Evolutionary conservation across 2,797 vertebrate genomes (phyloP).

Genomic region (Galaxias olidus): DNA sequence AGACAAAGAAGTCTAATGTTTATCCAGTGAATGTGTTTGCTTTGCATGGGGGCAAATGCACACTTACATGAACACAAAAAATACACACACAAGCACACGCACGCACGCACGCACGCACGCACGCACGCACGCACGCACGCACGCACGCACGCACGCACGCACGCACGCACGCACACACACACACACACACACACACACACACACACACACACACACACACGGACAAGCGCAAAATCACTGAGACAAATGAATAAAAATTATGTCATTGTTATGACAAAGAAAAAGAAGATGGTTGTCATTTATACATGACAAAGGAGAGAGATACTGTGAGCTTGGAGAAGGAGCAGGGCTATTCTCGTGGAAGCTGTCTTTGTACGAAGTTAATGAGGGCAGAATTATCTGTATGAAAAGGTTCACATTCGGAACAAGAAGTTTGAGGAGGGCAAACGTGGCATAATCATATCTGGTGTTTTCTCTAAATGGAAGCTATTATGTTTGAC

Average conservation of each 20-base stretch:
- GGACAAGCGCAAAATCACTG: no score
- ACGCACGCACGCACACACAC: background rate
- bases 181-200: background rate
- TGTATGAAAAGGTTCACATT: constrained; percentile 43
- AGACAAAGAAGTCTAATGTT: constrained; percentile 13
- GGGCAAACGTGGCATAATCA: constrained; percentile 61
- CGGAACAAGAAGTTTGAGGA: constrained; percentile 62
- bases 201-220: background rate
- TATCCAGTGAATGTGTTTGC: constrained; percentile 19
- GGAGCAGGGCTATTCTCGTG: background rate
- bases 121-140: background rate
- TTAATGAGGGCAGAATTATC: constrained; percentile 59
- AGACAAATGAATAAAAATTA: no score
- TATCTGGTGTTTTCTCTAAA: constrained; percentile 68
- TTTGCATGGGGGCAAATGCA: constrained; percentile 8
- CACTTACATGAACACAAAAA: background rate
- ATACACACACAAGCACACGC: background rate
- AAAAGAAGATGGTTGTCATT: no score
- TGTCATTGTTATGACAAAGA: no score
- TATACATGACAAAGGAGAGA: constrained; percentile 21
- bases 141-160: background rate
- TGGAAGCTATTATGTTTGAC: constrained; percentile 73
- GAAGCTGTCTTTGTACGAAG: constrained; percentile 40
- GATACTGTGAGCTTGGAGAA: constrained; percentile 11
- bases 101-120: background rate